phyloP scores from a whole-genome alignment of 2,797 vertebrate genomes.

The Cheirogaleus major region DNA sequence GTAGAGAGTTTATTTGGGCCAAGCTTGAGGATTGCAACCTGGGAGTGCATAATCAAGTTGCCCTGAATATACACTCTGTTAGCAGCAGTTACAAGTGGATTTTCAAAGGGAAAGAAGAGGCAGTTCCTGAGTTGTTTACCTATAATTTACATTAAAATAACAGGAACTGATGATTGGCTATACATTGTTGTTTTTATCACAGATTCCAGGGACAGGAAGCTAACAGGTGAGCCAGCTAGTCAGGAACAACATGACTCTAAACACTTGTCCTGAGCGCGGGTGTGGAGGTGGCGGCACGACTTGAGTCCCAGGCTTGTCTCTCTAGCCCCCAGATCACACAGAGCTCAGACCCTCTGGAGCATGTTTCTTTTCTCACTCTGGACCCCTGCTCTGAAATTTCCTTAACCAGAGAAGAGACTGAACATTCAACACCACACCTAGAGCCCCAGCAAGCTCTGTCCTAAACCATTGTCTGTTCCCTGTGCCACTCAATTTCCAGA shows the following conservation, averaged over 20 bases:
- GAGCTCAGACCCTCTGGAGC: neutral
- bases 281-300: neutral
- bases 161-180: neutral
- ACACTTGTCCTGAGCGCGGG: neutral
- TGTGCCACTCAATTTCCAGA: neutral
- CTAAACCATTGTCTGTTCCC: neutral
- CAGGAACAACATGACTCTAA: neutral
- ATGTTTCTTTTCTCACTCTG: neutral
- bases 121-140: neutral
- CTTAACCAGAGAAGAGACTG: neutral
- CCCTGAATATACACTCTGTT: neutral
- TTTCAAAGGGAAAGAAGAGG: neutral
- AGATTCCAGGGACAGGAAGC: neutral
- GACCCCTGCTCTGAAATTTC: neutral
- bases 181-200: neutral
- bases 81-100: neutral
- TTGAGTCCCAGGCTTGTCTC: neutral
- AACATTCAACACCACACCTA: neutral
- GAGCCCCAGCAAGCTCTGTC: neutral
- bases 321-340: neutral
- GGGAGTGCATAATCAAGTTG: neutral
- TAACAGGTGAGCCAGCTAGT: neutral
- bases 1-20: neutral
- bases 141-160: neutral
- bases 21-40: neutral